Percentiles rank a stretch among this genome's conserved stretches.
Conservation (phyloP, 2,797 vertebrate genomes). For the Onychomys arenicola region DNA sequence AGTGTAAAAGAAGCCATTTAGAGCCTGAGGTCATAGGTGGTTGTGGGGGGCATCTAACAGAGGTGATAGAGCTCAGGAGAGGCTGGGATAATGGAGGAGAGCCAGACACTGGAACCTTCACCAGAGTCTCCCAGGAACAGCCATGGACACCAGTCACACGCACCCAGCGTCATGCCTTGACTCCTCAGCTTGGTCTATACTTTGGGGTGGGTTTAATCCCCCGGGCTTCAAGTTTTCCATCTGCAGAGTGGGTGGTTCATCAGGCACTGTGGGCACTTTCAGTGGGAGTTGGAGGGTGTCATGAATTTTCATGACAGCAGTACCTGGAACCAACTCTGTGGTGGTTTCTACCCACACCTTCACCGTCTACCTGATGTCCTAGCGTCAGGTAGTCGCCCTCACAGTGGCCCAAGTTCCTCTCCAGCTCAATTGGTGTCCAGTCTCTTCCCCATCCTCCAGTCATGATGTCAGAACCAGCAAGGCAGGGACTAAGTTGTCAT, state of each 20-base stretch:
- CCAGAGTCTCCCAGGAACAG: background rate
- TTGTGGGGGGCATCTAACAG: background rate
- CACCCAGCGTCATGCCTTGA: accelerated
- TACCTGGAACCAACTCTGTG: accelerated
- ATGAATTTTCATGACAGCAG: accelerated
- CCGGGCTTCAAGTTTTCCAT: background rate
- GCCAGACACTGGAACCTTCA: no score
- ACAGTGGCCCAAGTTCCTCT: background rate
- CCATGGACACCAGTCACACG: accelerated
- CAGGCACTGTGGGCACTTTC: background rate
- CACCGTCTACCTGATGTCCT: background rate
- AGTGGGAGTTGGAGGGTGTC: background rate
- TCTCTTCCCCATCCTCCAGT: accelerated
- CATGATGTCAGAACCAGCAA: background rate
- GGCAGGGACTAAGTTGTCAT: accelerated
- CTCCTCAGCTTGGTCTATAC: accelerated
- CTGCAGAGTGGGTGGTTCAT: background rate
- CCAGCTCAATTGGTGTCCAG: accelerated
- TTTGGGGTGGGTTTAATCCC: background rate
- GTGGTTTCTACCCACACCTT: no score
- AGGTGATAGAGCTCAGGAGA: background rate
- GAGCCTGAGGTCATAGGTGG: background rate
- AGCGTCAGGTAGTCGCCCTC: accelerated
- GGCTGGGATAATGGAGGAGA: accelerated
- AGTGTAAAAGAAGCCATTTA: background rate